phyloP scores from a whole-genome alignment of 2,113 vertebrate genomes.

The Chunga burmeisteri region DNA sequence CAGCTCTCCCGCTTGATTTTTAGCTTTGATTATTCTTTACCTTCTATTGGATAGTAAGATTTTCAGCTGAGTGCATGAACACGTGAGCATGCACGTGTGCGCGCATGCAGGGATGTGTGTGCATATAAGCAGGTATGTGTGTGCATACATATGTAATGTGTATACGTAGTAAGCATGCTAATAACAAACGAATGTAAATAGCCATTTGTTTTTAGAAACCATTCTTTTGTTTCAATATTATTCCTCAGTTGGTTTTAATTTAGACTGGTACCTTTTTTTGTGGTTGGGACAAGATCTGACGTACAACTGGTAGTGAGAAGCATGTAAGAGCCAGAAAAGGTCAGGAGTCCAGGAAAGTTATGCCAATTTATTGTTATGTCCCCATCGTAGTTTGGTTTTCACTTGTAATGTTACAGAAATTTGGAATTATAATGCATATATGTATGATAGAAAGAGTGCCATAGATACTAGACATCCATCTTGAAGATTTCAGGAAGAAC shows the following conservation, averaged over 20 bases:
- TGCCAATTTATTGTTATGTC: background rate
- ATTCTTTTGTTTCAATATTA: background rate
- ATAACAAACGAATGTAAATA: background rate
- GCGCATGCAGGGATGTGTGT: fast-evolving
- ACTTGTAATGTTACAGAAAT: background rate
- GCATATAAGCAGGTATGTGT: too few relatives aligned
- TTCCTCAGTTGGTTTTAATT: background rate
- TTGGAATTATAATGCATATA: background rate
- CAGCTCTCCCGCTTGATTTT: background rate
- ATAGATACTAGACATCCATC: background rate
- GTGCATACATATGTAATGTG: background rate
- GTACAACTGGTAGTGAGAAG: background rate
- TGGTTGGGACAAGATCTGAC: background rate
- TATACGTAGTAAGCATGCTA: background rate
- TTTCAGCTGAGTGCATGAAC: background rate
- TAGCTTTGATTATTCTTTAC: background rate
- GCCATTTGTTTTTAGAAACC: background rate
- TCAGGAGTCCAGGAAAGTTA: background rate
- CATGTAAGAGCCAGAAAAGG: background rate
- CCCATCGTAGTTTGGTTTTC: background rate
- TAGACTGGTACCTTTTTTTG: background rate
- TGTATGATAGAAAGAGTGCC: background rate
- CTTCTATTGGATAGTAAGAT: background rate
- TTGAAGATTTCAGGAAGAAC: background rate
- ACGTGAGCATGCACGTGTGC: background rate